Base-by-base conservation (phyloP, 2,113 vertebrate genomes). In the Zosterops lateralis region DNA sequence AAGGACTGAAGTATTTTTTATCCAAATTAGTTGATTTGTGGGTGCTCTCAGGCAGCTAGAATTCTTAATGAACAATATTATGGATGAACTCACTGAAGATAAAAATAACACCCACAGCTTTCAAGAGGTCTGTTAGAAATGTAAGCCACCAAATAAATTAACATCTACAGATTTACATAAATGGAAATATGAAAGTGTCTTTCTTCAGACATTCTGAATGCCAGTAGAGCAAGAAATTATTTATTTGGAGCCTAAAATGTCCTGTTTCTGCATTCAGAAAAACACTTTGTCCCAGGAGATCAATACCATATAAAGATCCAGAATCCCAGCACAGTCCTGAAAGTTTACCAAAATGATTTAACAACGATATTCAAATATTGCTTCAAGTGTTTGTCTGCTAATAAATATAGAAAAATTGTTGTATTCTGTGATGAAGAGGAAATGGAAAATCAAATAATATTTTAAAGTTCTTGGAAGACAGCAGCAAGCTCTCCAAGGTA, bases 111-210 rank as follows among this genome's bases (percentile, higher is more conserved):
- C 12, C 22, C 22, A 42, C 32, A 84, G 50, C 28, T 92, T 78
- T 89, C 66, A 90, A 87, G 26, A 82, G 53, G 21, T 61, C 12
- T 38, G 14, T 73, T 87, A 84, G 42, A 87, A 94, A 78, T 32
- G 28, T 36, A 32, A 89, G 29, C 54, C 34, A 82, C 26, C 22
- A 93, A 85, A 92, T 87, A 92, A 91, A 95, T 91, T 92, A 44
- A 26, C 26, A 73, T 65, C 56, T 80, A 79, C 54, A 51, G 50
- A 91, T 94, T 93, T 93, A 91, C 87, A 91, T 92, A 91, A 95
- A 95, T 56, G 60, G 85, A 86, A 95, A 88, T 74, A 93, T 26
- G 44, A 92, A 87, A 91, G 60, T 85, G 82, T 91, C 31, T 77
- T 92, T 92, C 66, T 73, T 94, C 80, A 94, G 80, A 71, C 62